Conservation (phyloP, 1,140 invertebrate genomes). For the Musca vetustissima region DNA sequence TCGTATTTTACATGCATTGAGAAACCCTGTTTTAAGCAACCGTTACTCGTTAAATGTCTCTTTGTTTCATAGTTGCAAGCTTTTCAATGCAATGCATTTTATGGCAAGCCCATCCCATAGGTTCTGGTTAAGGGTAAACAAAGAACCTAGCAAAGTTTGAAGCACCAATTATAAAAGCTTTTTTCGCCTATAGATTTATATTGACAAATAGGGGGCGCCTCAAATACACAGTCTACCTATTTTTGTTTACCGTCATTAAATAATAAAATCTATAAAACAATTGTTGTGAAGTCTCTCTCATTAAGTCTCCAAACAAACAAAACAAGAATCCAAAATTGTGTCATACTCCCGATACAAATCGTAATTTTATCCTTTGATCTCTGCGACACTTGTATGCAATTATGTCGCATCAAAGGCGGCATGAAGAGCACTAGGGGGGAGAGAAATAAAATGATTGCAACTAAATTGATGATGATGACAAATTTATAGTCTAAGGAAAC, state of each 20-base stretch:
- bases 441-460: too few species aligned
- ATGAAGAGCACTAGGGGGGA: too few species aligned
- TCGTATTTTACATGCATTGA: too few species aligned
- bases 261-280: constrained; percentile 2
- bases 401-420: not conserved
- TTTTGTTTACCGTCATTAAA: too few species aligned
- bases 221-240: too few species aligned
- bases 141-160: constrained; percentile 4
- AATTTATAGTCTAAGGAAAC: constrained; percentile 12
- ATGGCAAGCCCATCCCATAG: too few species aligned
- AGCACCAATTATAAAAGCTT: not conserved
- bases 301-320: too few species aligned
- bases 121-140: not conserved
- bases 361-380: constrained; percentile 5
- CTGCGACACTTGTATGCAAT: constrained; percentile 13
- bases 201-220: constrained; percentile 1
- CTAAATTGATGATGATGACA: constrained; percentile 3
- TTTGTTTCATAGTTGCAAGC: too few species aligned
- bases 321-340: not conserved
- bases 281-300: not conserved
- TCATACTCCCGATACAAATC: not conserved
- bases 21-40: too few species aligned
- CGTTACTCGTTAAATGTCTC: too few species aligned
- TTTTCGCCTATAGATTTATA: not conserved
- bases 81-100: too few species aligned